Base-by-base conservation (phyloP, 2,113 vertebrate genomes). In the Aptenodytes patagonicus region DNA sequence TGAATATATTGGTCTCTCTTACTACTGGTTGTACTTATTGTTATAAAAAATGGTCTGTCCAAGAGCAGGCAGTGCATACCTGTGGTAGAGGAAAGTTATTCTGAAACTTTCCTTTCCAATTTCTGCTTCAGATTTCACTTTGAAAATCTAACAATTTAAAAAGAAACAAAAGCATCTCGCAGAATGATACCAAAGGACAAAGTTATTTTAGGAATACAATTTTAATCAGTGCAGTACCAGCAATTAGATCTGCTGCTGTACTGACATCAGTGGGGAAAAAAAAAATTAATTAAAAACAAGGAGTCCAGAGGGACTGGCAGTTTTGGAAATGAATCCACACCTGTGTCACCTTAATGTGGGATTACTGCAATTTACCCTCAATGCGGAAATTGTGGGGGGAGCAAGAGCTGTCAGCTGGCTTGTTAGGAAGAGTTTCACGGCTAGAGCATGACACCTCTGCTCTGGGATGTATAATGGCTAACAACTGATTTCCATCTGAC, bases 281-380 rank as follows among this genome's bases (percentile, higher is more conserved):
- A 72, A 92, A 91, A 79, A 84, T 46, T 81, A 94, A 97, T 95
- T 96, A 95, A 95, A 95, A 91, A 32, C 85, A 95, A 96, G 78
- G 75, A 93, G 66, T 65, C 96, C 94, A 88, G 91, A 77, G 96
- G 78, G 96, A 97, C 73, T 73, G 18, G 62, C 82, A 57, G 83
- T 89, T 97, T 95, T 95, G 93, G 82, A 94, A 97, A 90, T 94
- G 69, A 91, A 94, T 91, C 72, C 83, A 91, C 91, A 95, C 95
- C 95, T 96, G 94, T 95, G 73, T 94, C 84, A 96, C 95, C 86
- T 92, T 91, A 97, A 82, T 2, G 18, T 82, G 52, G 62, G 47
- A 95, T 94, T 95, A 69, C 73, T 89, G 91, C 77, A 93, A 83
- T 87, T 96, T 89, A 70, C 40, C 58, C 66, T 91, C 7, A 3